Evolutionary conservation across 1,140 invertebrate species (phyloP).

Genomic region (Cylas formicarius): DNA sequence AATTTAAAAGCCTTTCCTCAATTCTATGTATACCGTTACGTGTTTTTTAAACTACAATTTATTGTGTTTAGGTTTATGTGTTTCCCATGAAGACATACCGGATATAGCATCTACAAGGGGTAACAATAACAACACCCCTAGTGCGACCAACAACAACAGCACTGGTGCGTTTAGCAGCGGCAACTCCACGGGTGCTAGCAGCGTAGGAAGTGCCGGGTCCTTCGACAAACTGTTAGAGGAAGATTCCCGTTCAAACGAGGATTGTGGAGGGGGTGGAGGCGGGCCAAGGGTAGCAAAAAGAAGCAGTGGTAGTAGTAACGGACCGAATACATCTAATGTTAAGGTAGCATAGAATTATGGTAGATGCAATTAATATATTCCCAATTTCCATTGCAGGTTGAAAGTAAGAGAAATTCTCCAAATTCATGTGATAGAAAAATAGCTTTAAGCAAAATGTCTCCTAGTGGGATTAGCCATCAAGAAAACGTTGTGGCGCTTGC

Average conservation of each 20-base stretch:
- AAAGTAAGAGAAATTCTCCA: conserved; percentile 56
- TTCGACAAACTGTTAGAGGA: conserved; percentile 70
- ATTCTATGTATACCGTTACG: too few species aligned
- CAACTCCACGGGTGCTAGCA: conserved; percentile 47
- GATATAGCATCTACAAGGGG: conserved; percentile 61
- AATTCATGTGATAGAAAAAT: conserved; percentile 44
- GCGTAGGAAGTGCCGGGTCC: conserved; percentile 58
- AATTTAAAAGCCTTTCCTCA: too few species aligned
- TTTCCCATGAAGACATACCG: conserved; percentile 61
- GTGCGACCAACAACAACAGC: conserved; percentile 65
- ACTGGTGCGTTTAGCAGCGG: conserved; percentile 20
- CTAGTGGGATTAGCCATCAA: conserved; percentile 26
- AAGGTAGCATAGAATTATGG: conserved; percentile 10
- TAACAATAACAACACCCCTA: conserved; percentile 69
- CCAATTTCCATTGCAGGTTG: conserved; percentile 49
- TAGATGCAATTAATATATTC: too few species aligned
- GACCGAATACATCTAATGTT: conserved; percentile 10
- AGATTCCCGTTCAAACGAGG: conserved; percentile 62
- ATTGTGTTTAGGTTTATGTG: conserved; percentile 48
- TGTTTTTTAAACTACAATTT: too few species aligned
- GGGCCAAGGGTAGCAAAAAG: conserved; percentile 45
- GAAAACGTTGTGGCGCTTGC: conserved; percentile 13
- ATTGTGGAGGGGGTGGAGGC: conserved; percentile 48
- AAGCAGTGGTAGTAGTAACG: conserved; percentile 1
- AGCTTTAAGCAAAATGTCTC: conserved; percentile 45